Evolutionary conservation across 2,797 vertebrate genomes (phyloP).

Genomic region (Apogon talboti): DNA sequence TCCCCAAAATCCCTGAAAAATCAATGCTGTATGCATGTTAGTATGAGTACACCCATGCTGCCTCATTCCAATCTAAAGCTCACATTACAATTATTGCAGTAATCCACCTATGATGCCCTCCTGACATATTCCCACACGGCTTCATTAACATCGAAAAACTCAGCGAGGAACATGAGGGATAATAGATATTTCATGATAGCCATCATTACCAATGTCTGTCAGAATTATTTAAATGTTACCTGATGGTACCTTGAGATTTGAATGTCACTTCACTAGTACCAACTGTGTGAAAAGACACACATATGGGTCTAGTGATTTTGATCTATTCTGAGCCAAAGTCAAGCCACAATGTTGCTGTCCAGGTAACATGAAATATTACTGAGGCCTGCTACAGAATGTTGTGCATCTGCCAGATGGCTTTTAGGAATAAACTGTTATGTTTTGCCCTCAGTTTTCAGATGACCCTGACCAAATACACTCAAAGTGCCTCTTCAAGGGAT

Average conservation of each 20-base stretch:
- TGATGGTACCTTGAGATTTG: slow-evolving; percentile 24
- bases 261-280: slow-evolving; percentile 30
- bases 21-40: not conserved
- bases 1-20: not conserved
- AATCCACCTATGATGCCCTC: slow-evolving; percentile 33
- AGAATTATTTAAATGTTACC: slow-evolving; percentile 49
- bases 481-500: slow-evolving; percentile 39
- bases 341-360: slow-evolving; percentile 21
- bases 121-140: slow-evolving; percentile 45
- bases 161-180: slow-evolving; percentile 21
- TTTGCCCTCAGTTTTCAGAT: slow-evolving; percentile 44
- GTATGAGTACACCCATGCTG: slow-evolving; percentile 2
- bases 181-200: slow-evolving; percentile 62
- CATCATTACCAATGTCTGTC: slow-evolving; percentile 52
- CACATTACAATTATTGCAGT: slow-evolving; percentile 27
- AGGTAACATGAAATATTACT: slow-evolving; percentile 42
- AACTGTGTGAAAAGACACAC: slow-evolving; percentile 15
- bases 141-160: slow-evolving; percentile 56
- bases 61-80: slow-evolving; percentile 18
- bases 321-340: slow-evolving; percentile 14
- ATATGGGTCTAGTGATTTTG: slow-evolving; percentile 6
- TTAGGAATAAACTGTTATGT: slow-evolving; percentile 26
- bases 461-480: slow-evolving; percentile 49
- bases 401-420: slow-evolving; percentile 30
- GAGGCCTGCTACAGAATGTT: slow-evolving; percentile 3